These are phyloP conservation scores for Cosmopolites sordidus DNA, from an alignment of 2,888 invertebrate species.

Conservation along the genomic window DNA sequence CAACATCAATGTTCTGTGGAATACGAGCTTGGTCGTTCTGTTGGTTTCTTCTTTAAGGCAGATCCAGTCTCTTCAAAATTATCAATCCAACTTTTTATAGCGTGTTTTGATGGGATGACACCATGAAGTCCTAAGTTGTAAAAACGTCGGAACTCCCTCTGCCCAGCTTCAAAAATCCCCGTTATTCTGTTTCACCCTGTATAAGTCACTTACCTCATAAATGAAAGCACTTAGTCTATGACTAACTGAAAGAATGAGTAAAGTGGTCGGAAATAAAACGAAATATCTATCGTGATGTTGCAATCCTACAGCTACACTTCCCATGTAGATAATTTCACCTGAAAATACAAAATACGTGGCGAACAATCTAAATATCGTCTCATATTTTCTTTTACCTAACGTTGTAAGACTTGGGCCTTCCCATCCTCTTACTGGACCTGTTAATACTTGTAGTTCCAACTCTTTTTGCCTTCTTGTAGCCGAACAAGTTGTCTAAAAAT, in stretches of 20 bases:
- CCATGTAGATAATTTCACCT: slow-evolving; percentile 70
- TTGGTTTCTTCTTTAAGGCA: no score
- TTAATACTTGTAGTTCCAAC: slow-evolving; percentile 90
- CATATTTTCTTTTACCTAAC: slow-evolving; percentile 70
- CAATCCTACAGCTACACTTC: slow-evolving; percentile 81
- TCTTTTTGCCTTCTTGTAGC: slow-evolving; percentile 90
- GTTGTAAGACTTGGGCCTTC: slow-evolving; percentile 74
- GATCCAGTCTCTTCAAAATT: no score
- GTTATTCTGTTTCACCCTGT: no score
- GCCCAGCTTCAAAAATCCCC: no score
- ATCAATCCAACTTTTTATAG: no score
- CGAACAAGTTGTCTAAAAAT: slow-evolving; percentile 74
- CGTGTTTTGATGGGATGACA: no score
- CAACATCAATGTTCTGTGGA: no score
- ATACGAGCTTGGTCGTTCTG: no score
- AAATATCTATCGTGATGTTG: slow-evolving; percentile 87
- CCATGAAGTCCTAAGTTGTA: no score
- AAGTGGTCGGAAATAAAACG: slow-evolving; percentile 82
- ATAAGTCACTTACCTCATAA: slow-evolving; percentile 75
- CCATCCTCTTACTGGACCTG: slow-evolving; percentile 92
- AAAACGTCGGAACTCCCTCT: no score
- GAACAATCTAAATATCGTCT: background rate
- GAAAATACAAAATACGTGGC: slow-evolving; percentile 1
- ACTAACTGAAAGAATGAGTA: slow-evolving; percentile 87
- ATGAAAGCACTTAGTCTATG: slow-evolving; percentile 90